Base-by-base conservation (phyloP, 2,113 vertebrate genomes). In the Leptobrachium ailaonicum region DNA sequence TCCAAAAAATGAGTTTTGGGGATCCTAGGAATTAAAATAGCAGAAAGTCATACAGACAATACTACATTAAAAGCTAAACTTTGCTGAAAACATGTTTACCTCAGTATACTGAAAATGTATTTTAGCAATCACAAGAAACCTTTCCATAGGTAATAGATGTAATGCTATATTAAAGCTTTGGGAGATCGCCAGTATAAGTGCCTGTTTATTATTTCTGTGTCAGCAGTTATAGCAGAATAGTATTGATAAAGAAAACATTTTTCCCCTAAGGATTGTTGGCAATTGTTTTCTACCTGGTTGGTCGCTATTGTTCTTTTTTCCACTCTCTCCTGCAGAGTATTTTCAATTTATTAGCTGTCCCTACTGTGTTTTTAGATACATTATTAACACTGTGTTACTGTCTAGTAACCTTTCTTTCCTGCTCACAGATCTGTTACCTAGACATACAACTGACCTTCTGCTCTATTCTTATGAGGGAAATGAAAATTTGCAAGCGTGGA, bases 301-400 rank as follows among this genome's bases (percentile, higher is more conserved):
- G 71, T 80, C 71, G 68, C 50, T 67, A 13, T 41, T 77, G 84
- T 73, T 54, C 1, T 79, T 41, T 69, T 42, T 83, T 4, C n/a
- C 62, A 53, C 10, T 82, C 0, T 0, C 79, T 45, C 76, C 71
- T 47, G 77, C 73, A 74, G 44, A 73, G 11, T 83, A 74, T 70
- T 90, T 87, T 83, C 82, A 66, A 42, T 80, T 14, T 64, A 10
- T 76, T 85, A 70, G 68, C 63, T 82, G 82, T 85, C 73, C 64
- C 70, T n/a, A 82, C 47, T 73, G 63, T 67, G 32, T 43, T 83
- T 44, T 83, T 82, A 83, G 3, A 85, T 88, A 76, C 87, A 89
- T 87, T 88, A 84, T 88, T 90, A 82, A 87, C 84, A 76, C 71
- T 66, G 74, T 81, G 82, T 81, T 83, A 84, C 71, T 56, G 45